Evolutionary conservation across 1,140 invertebrate species (phyloP).

Genomic region (Phortica variegata): DNA sequence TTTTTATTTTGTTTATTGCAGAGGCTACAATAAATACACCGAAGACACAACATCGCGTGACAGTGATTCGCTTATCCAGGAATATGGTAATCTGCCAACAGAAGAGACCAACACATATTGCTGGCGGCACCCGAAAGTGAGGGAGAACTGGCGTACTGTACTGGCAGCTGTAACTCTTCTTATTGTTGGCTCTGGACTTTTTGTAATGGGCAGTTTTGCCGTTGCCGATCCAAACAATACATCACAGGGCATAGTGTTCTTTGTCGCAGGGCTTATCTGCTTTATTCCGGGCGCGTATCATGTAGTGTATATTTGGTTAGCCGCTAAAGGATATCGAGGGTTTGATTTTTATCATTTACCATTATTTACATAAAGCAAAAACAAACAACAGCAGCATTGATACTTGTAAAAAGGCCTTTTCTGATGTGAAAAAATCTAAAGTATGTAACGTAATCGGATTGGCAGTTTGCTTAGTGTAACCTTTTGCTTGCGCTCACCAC

Average conservation of each 20-base stretch:
- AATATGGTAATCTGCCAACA: constrained; percentile 65
- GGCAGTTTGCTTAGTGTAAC: too few species aligned
- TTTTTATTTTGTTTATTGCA: constrained; percentile 53
- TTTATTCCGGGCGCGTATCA: constrained; percentile 81
- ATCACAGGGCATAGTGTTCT: constrained; percentile 76
- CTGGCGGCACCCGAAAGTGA: constrained; percentile 79
- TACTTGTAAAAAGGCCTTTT: not conserved
- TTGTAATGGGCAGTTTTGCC: constrained; percentile 73
- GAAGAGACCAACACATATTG: constrained; percentile 67
- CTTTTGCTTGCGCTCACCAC: too few species aligned
- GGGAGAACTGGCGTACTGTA: constrained; percentile 83
- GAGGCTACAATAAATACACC: constrained; percentile 68
- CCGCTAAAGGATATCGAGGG: constrained; percentile 75
- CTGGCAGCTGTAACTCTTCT: constrained; percentile 74
- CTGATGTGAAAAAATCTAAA: constrained; percentile 9
- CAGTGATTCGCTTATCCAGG: constrained; percentile 78
- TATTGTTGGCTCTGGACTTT: constrained; percentile 73
- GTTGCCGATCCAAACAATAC: constrained; percentile 69
- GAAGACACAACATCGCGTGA: constrained; percentile 73
- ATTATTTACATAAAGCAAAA: constrained; percentile 68
- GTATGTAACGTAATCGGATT: too few species aligned
- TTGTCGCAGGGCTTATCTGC: constrained; percentile 76
- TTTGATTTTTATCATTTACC: constrained; percentile 83
- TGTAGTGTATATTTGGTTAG: constrained; percentile 79
- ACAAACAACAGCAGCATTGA: constrained; percentile 2